Base-by-base conservation (phyloP, 2,113 vertebrate species). In the Myanophis thanlyinensis region DNA sequence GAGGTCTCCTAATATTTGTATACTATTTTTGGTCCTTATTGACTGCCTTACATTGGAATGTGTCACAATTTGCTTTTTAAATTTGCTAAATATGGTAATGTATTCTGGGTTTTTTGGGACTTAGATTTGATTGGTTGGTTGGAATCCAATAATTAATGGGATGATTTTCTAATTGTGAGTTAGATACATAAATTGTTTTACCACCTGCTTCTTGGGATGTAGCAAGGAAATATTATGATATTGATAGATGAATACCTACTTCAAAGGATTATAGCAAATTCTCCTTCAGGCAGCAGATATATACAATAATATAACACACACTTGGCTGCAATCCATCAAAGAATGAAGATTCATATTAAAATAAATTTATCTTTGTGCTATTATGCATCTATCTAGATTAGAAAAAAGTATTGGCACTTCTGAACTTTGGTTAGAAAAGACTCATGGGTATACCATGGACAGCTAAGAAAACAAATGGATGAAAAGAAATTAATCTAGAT, bases 131-230 rank as follows among this genome's bases (percentile, higher is more conserved):
- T 49, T 90, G 92, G 80, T 40, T 90, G 92, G 88, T 86, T 86
- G 88, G 30, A 62, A 35, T 48, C 88, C 88, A 93, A 59, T 47
- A 48, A 59, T 90, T 93, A 93, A 90, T 93, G 80, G 80, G 85
- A 51, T 62, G n/a, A 62, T 80, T 85, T 90, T 93, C 46, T 85
- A 84, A 89, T 89, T 89, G 85, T 85, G 52, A 49, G 12, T 52
- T 92, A 80, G 22, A 11, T 92, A 56, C 25, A 85, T 67, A 89
- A 56, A 89, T 89, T 92, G 80, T 89, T 89, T 80, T 51, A 27
- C 44, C 87, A 59, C 91, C 67, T 92, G 91, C 85, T 92, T 89
- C 88, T 88, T 56, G 44, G 67, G 73, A 89, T 47, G 46, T 44
- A 59, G 49, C 6, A 86, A 93, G 80, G 62, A 0, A 6, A 85